phyloP scores from a whole-genome alignment of 2,113 vertebrate species.

The Edolisoma coerulescens region DNA sequence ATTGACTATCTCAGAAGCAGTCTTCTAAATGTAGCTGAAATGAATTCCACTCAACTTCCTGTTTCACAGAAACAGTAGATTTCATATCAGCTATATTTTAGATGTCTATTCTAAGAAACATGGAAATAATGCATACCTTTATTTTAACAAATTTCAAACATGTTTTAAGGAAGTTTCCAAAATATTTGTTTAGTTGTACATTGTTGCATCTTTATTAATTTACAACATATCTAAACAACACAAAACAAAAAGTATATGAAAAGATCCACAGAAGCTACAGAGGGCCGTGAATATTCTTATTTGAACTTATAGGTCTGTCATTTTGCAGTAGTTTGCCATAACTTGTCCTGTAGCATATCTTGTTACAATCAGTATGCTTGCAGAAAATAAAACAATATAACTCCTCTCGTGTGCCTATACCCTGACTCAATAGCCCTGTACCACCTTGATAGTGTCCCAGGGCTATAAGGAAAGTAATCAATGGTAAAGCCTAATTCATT shows the following conservation, averaged over 20 bases:
- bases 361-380: not conserved
- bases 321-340: not conserved
- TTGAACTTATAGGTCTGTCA: not conserved
- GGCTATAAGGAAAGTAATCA: not conserved
- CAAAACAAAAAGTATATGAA: not conserved
- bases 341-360: not conserved
- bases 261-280: not conserved
- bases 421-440: not conserved
- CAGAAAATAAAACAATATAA: not conserved
- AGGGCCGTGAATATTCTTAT: not conserved
- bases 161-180: not conserved
- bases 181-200: not conserved
- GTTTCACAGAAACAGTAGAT: not conserved
- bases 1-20: not conserved
- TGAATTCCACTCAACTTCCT: not conserved
- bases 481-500: not conserved
- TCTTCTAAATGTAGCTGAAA: not conserved
- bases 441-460: not conserved
- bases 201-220: not conserved
- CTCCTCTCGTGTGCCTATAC: not conserved
- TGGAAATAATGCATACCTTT: not conserved
- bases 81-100: not conserved
- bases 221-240: not conserved
- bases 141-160: not conserved
- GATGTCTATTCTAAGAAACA: not conserved